Evolutionary conservation across 2,113 vertebrate genomes (phyloP), one percentile per base, ranked within the genome.

Genomic region (Miniopterus natalensis): DNA sequence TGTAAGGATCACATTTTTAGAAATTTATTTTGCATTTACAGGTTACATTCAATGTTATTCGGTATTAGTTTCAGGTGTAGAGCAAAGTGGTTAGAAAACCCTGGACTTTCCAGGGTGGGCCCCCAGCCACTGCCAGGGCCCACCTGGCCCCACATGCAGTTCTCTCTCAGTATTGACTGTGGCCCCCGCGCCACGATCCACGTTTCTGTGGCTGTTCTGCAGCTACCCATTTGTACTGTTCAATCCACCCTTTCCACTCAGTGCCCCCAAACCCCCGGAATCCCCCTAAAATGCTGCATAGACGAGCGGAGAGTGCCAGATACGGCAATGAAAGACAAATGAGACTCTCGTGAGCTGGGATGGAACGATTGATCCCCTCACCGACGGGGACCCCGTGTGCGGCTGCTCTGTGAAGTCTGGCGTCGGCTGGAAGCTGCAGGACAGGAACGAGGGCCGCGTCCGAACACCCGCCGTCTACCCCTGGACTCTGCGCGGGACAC

Each of bases 401-500:
- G 40, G 73, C 74, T 75, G 36, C 9, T 6, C 8, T 36, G 2
- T 59, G 53, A 68, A 80, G 12, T 42, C n/a, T 2, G 12, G 61
- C 2, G 1, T 63, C 11, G 5, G 61, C 36, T 36, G 36, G 36
- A 90, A 84, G 17, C 11, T 40, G 25, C 12, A 9, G 65, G 61
- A 68, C 40, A 23, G 20, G 45, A 89, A 2, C 57, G 3, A n/a
- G 51, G 10, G 51, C 27, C 73, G 7, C 40, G 14, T 47, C 42
- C 20, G 18, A 42, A 5, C 31, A 42, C 31, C 45, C 92, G 59
- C 31, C 9, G 17, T 27, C 90, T 84, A n/a, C 14, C 42, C 75
- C 29, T 78, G 88, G 78, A 84, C 75, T 75, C 92, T 36, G 75
- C n/a, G 27, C 13, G 90, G 92, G 42, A 73, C 45, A 85, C 45